Percentiles rank a stretch among this genome's conserved stretches.
These are phyloP conservation scores for Malurus cyaneus DNA, from an alignment of 2,113 vertebrate species.

Conservation along the genomic window DNA sequence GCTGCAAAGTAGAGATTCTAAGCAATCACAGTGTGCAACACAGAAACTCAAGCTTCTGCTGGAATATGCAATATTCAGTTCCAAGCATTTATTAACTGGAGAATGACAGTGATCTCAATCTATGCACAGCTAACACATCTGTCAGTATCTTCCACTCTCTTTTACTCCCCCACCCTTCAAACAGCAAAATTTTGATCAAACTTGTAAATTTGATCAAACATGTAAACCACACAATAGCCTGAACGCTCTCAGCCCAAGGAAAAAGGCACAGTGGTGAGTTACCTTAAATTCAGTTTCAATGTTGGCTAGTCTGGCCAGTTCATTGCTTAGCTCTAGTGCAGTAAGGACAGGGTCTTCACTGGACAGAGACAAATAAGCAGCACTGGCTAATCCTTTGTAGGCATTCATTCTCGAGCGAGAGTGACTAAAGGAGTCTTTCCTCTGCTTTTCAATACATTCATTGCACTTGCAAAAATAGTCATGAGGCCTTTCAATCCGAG, in stretches of 20 bases:
- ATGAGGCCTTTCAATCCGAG: constrained; percentile 92
- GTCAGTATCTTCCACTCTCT: not conserved
- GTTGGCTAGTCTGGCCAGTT: constrained; percentile 93
- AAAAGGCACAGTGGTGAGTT: constrained; percentile 38
- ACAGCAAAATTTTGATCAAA: not conserved
- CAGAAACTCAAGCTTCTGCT: not conserved
- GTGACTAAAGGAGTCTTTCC: constrained; percentile 93
- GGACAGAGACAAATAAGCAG: constrained; percentile 92
- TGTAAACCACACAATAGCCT: not conserved
- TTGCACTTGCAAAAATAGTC: constrained; percentile 97
- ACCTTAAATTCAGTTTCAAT: constrained; percentile 99
- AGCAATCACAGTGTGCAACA: not conserved
- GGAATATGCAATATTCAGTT: not conserved
- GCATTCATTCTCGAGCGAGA: constrained; percentile 97
- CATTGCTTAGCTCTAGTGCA: constrained; percentile 95
- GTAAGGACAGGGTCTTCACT: constrained; percentile 96
- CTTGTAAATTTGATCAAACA: not conserved
- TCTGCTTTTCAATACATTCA: constrained; percentile 90
- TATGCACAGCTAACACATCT: not conserved
- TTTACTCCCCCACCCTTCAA: not conserved
- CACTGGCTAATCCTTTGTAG: constrained; percentile 94
- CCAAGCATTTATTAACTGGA: not conserved
- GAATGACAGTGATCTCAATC: not conserved
- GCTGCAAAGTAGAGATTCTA: not conserved
- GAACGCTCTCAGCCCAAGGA: not conserved